phyloP scores from a whole-genome alignment of 2,113 vertebrate genomes.

The Antechinus flavipes region DNA sequence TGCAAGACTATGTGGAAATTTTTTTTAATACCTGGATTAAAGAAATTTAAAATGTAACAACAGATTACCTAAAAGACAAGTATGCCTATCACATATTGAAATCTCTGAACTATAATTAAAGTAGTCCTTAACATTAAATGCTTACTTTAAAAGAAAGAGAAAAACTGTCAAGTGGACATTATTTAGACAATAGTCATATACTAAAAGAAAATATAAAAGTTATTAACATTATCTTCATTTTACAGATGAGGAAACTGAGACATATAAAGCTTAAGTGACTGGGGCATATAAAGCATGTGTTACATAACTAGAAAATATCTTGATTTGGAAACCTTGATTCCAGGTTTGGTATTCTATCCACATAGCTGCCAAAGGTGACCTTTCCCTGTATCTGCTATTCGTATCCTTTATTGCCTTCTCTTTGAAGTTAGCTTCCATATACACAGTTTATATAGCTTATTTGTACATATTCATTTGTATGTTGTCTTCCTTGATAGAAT shows the following conservation, averaged over 20 bases:
- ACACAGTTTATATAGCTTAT: too few species aligned
- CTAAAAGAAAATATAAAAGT: background rate
- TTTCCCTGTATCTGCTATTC: background rate
- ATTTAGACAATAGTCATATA: background rate
- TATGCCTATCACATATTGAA: background rate
- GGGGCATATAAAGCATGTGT: background rate
- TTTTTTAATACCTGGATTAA: background rate
- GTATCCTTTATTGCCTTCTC: background rate
- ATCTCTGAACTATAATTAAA: background rate
- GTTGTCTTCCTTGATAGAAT: background rate
- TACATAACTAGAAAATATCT: background rate
- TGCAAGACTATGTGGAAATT: background rate
- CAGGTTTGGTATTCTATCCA: background rate
- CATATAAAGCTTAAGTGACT: background rate
- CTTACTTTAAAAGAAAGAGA: background rate
- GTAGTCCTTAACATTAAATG: background rate
- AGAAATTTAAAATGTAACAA: background rate
- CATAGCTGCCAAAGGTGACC: background rate
- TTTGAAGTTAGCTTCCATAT: background rate
- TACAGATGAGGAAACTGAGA: background rate
- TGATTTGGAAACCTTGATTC: background rate
- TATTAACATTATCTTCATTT: background rate
- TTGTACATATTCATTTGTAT: too few species aligned
- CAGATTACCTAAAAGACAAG: background rate
- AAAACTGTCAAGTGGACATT: background rate